phyloP scores from a whole-genome alignment of 2,113 vertebrate genomes.

The Bombycilla garrulus region DNA sequence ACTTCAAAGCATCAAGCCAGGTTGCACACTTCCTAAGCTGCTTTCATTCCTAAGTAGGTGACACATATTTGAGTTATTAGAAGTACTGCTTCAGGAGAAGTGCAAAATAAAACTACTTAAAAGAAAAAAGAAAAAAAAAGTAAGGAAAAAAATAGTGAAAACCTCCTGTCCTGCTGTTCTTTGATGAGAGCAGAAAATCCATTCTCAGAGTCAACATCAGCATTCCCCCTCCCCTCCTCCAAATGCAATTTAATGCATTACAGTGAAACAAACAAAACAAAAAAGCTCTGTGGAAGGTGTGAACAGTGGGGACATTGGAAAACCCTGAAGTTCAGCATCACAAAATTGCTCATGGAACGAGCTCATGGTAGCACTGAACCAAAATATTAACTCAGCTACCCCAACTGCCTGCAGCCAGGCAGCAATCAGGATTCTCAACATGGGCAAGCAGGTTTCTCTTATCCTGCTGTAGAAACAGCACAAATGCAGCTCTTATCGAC shows the following conservation, averaged over 20 bases:
- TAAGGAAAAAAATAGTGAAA: too few relatives aligned
- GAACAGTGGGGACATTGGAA: neutral
- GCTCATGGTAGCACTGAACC: neutral
- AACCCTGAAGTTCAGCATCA: neutral
- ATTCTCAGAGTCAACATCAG: neutral
- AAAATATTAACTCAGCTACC: neutral
- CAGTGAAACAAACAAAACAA: neutral
- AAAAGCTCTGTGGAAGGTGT: neutral
- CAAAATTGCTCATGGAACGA: neutral
- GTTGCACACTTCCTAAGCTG: neutral
- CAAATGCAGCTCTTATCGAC: neutral
- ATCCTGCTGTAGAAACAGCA: neutral
- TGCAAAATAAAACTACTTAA: neutral
- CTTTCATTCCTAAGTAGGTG: neutral
- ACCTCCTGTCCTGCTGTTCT: neutral
- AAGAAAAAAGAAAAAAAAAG: neutral
- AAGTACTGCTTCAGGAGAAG: neutral
- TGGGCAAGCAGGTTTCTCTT: neutral
- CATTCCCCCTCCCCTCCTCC: neutral
- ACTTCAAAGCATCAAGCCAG: slow-evolving; percentile 26
- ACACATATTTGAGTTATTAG: neutral
- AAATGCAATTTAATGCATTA: neutral
- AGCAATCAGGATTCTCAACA: neutral
- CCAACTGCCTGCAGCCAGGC: neutral
- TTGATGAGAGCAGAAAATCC: neutral